A percentile compares a stretch with the other conserved stretches of the same genome.
Conservation (phyloP, 1,140 invertebrate species). For the Asobara japonica region DNA sequence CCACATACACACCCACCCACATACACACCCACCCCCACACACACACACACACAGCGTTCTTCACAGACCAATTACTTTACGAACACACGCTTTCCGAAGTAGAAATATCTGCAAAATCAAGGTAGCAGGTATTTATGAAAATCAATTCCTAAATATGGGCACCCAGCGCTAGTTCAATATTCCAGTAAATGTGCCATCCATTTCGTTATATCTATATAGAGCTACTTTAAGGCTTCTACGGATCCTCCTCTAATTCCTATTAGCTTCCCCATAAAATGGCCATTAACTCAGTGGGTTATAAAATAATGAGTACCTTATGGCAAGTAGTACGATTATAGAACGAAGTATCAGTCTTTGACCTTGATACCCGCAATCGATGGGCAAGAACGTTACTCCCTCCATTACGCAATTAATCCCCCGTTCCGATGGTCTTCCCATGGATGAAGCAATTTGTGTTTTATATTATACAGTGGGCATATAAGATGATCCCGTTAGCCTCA, state of each 20-base stretch:
- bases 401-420: constrained; percentile 11
- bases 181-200: no score
- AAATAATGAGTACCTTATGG: background rate
- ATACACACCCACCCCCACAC: no score
- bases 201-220: no score
- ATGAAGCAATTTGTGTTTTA: constrained; percentile 20
- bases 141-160: no score
- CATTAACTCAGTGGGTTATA: background rate
- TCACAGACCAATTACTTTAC: no score
- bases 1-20: no score
- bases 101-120: no score
- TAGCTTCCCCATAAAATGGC: background rate
- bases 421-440: constrained; percentile 8
- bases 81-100: no score
- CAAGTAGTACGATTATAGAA: background rate
- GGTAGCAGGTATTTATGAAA: no score
- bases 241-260: background rate
- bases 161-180: no score
- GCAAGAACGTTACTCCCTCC: background rate
- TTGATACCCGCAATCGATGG: background rate
- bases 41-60: no score
- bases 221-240: background rate
- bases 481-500: constrained; percentile 19
- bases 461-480: constrained; percentile 14
- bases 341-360: background rate